Evolutionary conservation across 2,888 invertebrate species (phyloP), one percentile per base, ranked within the genome.

Genomic region (Malthinus flaveolus): DNA sequence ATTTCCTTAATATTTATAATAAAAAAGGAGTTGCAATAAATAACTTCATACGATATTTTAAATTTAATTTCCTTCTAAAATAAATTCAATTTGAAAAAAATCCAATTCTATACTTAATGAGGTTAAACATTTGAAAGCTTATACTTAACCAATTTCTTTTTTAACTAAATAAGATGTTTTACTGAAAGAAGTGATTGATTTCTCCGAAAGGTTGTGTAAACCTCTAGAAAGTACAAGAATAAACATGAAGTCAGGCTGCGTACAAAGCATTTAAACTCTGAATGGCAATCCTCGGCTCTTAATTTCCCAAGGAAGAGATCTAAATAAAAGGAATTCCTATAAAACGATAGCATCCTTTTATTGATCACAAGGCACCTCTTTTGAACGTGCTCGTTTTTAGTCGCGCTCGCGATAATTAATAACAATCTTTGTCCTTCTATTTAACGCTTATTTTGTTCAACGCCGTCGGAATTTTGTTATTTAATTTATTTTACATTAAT

Each of bases 311-410:
- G 52, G 52, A 52, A 32, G 36, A 52, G 34, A 46, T 52, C 52
- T 52, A 52, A 52, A 52, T 52, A 52, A 56, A 56, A 56, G 39
- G 55, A 46, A 61, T 56, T 61, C 65, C 61, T 63, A 62, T 63
- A 65, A 62, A 63, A 63, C 56, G 63, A 62, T 59, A 63, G 59
- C 50, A 47, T 47, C 47, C 57, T 55, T 58, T 63, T 63, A 65
- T 65, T 58, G 63, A 61, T 57, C 59, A 61, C 64, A 60, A 51
- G 58, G 60, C 52, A 46, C 59, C 52, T 52, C 57, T 55, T 58
- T 61, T 54, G 54, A 49, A 59, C 59, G 44, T 57, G 39, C 37
- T 50, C 45, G 52, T 44, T 48, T 50, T 57, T 52, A 52, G 45
- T 46, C 46, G 45, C 31, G 46, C 36, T 36, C 45, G 39, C 49